Evolutionary conservation across 1,140 invertebrate species (phyloP).

Genomic region (Pseudomyrmex dendroicus): DNA sequence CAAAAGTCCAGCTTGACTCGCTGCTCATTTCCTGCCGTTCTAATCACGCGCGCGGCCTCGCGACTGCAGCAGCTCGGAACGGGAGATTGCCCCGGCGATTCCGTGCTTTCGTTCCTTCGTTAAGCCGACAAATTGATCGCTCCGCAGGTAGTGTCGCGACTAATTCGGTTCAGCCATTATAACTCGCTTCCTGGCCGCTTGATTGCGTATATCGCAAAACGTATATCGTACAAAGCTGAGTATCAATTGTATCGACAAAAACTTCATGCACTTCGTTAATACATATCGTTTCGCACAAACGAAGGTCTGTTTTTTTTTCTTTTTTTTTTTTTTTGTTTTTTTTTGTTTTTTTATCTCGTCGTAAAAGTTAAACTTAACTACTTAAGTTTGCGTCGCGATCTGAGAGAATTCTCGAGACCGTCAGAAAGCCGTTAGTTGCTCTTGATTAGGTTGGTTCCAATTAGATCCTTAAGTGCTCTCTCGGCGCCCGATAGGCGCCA

Average conservation of each 20-base stretch:
- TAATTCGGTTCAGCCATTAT: slow-evolving; percentile 53
- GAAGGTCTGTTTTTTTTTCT: not conserved
- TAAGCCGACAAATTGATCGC: slow-evolving; percentile 55
- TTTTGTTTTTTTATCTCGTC: slow-evolving; percentile 17
- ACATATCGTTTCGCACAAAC: slow-evolving; percentile 32
- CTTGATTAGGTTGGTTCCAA: not conserved
- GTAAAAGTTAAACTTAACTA: too few species aligned
- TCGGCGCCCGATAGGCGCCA: not conserved
- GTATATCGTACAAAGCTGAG: not conserved
- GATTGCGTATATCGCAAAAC: slow-evolving; percentile 42
- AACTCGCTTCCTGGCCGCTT: slow-evolving; percentile 37
- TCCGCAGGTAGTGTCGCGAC: slow-evolving; percentile 43
- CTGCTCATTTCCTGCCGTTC: slow-evolving; percentile 52
- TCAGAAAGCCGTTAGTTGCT: slow-evolving; percentile 23
- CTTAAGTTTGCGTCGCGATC: not conserved
- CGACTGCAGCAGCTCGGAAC: slow-evolving; percentile 15
- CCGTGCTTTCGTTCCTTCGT: slow-evolving; percentile 53
- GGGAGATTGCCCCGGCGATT: slow-evolving; percentile 35
- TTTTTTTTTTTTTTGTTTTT: slow-evolving; percentile 33
- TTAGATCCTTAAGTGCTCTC: slow-evolving; percentile 5
- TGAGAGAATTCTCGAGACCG: slow-evolving; percentile 19
- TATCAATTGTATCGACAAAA: slow-evolving; percentile 17
- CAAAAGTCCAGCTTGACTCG: slow-evolving; percentile 37
- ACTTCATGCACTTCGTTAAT: slow-evolving; percentile 32
- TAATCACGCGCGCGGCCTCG: slow-evolving; percentile 38